Base-by-base conservation (phyloP, 2,797 vertebrate genomes). In the Coregonus suidteri region DNA sequence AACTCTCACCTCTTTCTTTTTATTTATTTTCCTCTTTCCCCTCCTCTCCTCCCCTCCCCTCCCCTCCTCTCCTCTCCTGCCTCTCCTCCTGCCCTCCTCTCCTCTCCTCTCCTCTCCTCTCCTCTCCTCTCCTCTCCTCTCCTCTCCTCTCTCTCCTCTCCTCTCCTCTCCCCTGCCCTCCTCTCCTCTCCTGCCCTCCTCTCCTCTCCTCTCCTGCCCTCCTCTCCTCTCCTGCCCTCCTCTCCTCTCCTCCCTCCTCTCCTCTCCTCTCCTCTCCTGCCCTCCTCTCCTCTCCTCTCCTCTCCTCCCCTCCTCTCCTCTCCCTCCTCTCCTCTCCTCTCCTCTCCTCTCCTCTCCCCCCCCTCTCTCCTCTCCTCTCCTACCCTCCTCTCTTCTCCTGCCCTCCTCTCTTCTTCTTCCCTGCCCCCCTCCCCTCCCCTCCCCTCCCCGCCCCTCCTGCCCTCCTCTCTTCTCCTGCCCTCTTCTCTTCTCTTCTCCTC, bases 391-490 rank as follows among this genome's bases (percentile, higher is more conserved):
- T 52, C 73, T 51, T 25, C 11, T 41, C 34, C 59, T 3, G 7
- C 18, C 30, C 35, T 4, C 18, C 31, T 31, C 53, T 41, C n/a
- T 30, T 4, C 34, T 65, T 35, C 37, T 35, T 3, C n/a, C 30
- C 54, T 16, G 51, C 18, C 31, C 37, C 71, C 65, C 25, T 25
- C 25, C 74, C 74, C 18, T 72, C 31, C 31, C 16, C 35, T 51
- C 34, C 71, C 71, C 67, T 13, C 52, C 76, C 70, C 75, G 73
- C 41, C 51, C 70, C 68, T 37, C 16, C 35, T 51, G 37, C 71
- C 71, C 67, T 13, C 52, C 76, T 72, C 75, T 75, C 51, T 75
- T 53, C 66, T 80, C 67, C 82, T 86, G 87, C 86, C 75, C 75
- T 30, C 66, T 18, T 20, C 30, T 73, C 64, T 76, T 2, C 72